Base-by-base conservation (phyloP, 1,140 invertebrate genomes). In the Camponotus floridanus region DNA sequence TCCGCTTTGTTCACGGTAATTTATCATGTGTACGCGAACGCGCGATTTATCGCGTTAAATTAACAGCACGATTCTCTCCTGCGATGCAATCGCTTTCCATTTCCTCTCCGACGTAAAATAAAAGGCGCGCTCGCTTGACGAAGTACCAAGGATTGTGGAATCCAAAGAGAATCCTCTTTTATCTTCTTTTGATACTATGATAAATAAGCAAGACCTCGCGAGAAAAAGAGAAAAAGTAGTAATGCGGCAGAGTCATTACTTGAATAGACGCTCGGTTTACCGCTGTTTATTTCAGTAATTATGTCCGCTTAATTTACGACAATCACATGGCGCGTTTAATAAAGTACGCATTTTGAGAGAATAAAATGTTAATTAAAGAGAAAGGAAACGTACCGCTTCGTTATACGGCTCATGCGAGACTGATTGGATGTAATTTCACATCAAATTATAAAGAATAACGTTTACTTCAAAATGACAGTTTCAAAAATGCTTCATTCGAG, bases 1-100 rank as follows among this genome's bases (percentile, higher is more conserved):
- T 80, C 21, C 36, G 15, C 78, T 80, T 80, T 70, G 48, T 70
- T 59, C 33, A 21, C 33, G 36, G 26, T 45, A 18, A 70, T 59
- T 80, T 70, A 57, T 70, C 65, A 59, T 36, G 33, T 42, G n/a
- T 11, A 26, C 74, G 51, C 48, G 18, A 36, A 33, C 11, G 18
- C 65, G 76, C 78, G 21, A n/a, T 80, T 80, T 80, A 80, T 70
- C 64, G 48, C n/a, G 45, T 80, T 80, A 68, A 68, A 80, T 80
- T 80, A 80, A 80, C 64, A 80, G 64, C 21, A 15, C 59, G 39
- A 62, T 36, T 61, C 36, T 31, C 57, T 31, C 57, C n/a, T 33
- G 62, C 45, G 64, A 80, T 80, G 36, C 39, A 57, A 80, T 80
- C 65, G 15, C 64, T 39, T 39, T 8, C 42, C 61, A 51, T 80